Conservation (phyloP, 2,888 invertebrate genomes). For the Portevinia maculata region DNA sequence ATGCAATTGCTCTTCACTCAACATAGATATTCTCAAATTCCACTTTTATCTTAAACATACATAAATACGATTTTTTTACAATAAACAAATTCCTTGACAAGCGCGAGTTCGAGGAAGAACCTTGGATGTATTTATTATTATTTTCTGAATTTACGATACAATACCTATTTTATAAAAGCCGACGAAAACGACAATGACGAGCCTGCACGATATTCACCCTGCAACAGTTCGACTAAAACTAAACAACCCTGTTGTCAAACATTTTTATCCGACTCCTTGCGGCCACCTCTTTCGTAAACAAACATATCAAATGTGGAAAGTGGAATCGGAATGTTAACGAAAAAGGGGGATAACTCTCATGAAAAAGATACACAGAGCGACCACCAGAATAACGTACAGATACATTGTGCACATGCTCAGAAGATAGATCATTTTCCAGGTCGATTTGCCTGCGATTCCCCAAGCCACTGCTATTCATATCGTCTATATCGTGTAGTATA, state of each 20-base stretch:
- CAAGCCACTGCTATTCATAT: conserved; percentile 6
- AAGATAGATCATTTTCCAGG: conserved; percentile 61
- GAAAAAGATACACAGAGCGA: conserved; percentile 61
- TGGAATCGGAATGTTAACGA: conserved; percentile 44
- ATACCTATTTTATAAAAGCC: neutral
- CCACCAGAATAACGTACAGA: neutral
- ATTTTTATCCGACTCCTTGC: conserved; percentile 70
- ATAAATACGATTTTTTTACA: neutral
- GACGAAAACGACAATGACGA: conserved; percentile 16
- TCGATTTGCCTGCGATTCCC: conserved; percentile 48
- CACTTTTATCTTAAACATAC: conserved; percentile 49
- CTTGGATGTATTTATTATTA: neutral
- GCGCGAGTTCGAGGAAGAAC: conserved; percentile 34
- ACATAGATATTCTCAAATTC: conserved; percentile 12
- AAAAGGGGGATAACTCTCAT: conserved; percentile 35
- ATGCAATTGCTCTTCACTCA: conserved; percentile 33
- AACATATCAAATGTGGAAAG: conserved; percentile 28
- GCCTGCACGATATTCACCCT: conserved; percentile 60
- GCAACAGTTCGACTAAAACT: conserved; percentile 73
- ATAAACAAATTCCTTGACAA: conserved; percentile 6
- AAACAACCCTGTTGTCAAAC: conserved; percentile 71
- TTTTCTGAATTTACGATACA: conserved; percentile 30
- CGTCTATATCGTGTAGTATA: too few relatives aligned
- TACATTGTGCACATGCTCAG: conserved; percentile 65
- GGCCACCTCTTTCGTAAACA: conserved; percentile 69